Evolutionary conservation across 2,113 vertebrate species (phyloP).

Genomic region (Diadophis punctatus): DNA sequence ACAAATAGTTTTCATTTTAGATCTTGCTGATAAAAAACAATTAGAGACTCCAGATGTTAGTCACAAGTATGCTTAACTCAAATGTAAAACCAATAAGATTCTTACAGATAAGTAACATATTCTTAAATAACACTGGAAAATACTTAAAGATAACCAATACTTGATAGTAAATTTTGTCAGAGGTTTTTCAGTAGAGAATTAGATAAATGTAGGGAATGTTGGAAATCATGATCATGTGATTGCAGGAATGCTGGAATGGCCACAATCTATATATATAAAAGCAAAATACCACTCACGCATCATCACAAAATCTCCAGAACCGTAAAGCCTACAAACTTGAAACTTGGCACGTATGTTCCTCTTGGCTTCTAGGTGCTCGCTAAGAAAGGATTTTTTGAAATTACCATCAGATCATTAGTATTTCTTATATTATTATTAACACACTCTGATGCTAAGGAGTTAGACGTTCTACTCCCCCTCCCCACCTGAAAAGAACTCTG

Average conservation of each 20-base stretch:
- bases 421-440: too few species aligned
- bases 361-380: too few species aligned
- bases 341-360: too few species aligned
- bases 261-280: neutral
- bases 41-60: neutral
- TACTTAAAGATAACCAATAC: neutral
- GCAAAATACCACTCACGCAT: too few species aligned
- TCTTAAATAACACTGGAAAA: neutral
- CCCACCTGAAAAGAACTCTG: too few species aligned
- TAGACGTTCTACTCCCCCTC: too few species aligned
- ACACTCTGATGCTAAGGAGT: too few species aligned
- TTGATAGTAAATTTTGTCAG: neutral
- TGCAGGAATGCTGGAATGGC: neutral
- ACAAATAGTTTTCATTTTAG: neutral
- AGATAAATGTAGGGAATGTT: neutral
- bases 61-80: neutral
- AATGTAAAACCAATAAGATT: neutral
- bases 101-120: neutral
- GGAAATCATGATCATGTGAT: neutral
- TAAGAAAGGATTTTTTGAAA: too few species aligned
- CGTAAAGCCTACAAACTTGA: too few species aligned
- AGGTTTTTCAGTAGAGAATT: neutral
- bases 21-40: neutral
- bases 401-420: too few species aligned
- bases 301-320: too few species aligned